Evolutionary conservation across 2,113 vertebrate species (phyloP), one percentile per base, ranked within the genome.

Genomic region (Garra rufa): DNA sequence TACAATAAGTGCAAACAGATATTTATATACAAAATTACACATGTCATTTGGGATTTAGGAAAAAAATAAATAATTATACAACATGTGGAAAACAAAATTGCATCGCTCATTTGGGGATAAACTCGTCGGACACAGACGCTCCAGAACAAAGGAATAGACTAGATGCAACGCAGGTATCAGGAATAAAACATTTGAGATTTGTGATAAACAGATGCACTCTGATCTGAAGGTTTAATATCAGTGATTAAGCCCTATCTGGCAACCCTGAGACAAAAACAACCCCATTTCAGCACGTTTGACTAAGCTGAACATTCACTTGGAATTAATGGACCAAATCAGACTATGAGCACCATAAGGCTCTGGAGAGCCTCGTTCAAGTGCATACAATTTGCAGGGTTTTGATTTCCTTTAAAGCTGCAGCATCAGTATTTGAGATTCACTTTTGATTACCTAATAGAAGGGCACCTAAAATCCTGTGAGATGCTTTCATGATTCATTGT

Each of bases 11-110:
- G 83, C 84, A 46, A 87, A 85, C 80, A 57, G 41, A 83, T 89
- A 88, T 65, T 90, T 88, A 90, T 88, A 89, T 61, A 93, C 90
- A 93, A 90, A 84, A 91, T 88, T 90, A 91, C 90, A 92, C 92
- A 91, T 89, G 91, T 89, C 85, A 87, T 89, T 55, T 88, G 30
- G 28, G 4, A 81, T 86, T 91, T 87, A 70, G 83, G 88, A 88
- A 90, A 88, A 90, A 88, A 91, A 90, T 91, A 80, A 85, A 92
- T 85, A 92, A 69, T 71, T 85, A 91, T 89, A 87, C 81, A 90
- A 90, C 85, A 90, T 92, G 93, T 93, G 94, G 91, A 94, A 93
- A 93, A 73, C 50, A 69, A n/a, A 8, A 63, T 70, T 55, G 65
- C 73, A 80, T 80, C 9, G 13, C 43, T 61, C 8, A 2, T 14